Conservation (phyloP, 2,888 invertebrate species). For the Ecliptopera silaceata region DNA sequence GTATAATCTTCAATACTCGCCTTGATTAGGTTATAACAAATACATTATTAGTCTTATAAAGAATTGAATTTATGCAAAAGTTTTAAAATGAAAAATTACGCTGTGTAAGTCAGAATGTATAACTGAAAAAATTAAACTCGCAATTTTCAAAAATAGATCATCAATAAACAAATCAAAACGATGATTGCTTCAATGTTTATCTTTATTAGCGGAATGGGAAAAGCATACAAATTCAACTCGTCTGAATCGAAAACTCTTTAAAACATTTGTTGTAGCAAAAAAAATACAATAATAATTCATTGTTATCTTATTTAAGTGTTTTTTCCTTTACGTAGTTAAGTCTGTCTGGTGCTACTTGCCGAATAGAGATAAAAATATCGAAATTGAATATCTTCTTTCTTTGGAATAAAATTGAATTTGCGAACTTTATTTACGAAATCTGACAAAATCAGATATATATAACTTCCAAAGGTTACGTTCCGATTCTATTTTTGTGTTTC, state of each 20-base stretch:
- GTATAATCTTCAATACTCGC: too few species aligned
- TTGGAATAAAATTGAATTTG: neutral
- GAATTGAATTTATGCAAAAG: too few species aligned
- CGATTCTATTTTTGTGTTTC: conserved; percentile 33
- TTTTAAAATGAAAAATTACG: too few species aligned
- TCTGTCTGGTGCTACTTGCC: too few species aligned
- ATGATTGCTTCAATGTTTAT: neutral
- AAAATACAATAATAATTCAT: neutral
- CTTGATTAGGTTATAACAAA: too few species aligned
- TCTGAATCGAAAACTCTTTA: neutral
- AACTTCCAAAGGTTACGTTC: conserved; percentile 28
- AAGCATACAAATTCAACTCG: neutral
- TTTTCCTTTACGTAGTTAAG: too few species aligned
- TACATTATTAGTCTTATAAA: too few species aligned
- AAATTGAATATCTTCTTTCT: neutral
- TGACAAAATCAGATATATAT: conserved; percentile 25
- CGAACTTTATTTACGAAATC: conserved; percentile 22
- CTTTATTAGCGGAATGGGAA: neutral
- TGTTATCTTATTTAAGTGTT: too few species aligned
- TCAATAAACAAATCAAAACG: neutral
- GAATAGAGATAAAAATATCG: too few species aligned
- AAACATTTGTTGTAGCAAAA: neutral
- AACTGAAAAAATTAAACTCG: neutral
- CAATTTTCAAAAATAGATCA: too few species aligned
- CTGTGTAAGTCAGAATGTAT: too few species aligned